Percentiles rank a stretch among this genome's conserved stretches.
These are phyloP conservation scores for Drosophila biarmipes DNA, from an alignment of 1,140 invertebrate species.

Conservation along the genomic window DNA sequence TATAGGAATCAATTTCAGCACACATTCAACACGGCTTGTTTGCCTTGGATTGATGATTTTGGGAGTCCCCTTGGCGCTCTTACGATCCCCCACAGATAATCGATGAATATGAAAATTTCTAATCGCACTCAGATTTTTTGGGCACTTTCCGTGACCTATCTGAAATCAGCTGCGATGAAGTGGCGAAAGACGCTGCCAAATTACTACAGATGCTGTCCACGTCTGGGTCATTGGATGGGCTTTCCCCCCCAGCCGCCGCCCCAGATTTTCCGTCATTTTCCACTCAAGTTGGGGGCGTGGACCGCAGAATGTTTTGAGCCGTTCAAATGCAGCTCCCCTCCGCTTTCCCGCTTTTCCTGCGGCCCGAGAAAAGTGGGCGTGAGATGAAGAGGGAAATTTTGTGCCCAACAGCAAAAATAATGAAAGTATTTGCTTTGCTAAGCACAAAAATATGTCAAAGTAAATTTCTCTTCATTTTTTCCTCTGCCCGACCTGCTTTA, in stretches of 20 bases:
- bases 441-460: slow-evolving; percentile 84
- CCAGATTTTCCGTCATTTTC: slow-evolving; percentile 25
- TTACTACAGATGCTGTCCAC: slow-evolving; percentile 34
- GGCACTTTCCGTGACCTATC: slow-evolving; percentile 37
- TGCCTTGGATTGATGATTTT: slow-evolving; percentile 6
- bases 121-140: slow-evolving; percentile 15
- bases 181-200: slow-evolving; percentile 20
- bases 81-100: slow-evolving; percentile 17
- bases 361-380: slow-evolving; percentile 17
- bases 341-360: slow-evolving; percentile 24
- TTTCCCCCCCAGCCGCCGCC: slow-evolving; percentile 1
- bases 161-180: slow-evolving; percentile 28
- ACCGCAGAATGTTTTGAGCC: slow-evolving; percentile 45
- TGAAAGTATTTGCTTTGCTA: slow-evolving; percentile 83
- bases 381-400: slow-evolving; percentile 68
- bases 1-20: not conserved
- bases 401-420: slow-evolving; percentile 81
- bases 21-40: not conserved
- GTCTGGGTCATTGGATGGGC: slow-evolving; percentile 30
- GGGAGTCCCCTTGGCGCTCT: not conserved
- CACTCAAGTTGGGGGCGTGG: slow-evolving; percentile 28
- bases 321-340: slow-evolving; percentile 34
- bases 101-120: slow-evolving; percentile 40
- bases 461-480: slow-evolving; percentile 77
- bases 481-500: slow-evolving; percentile 16